These are phyloP conservation scores for Argyra leucocephala DNA, from an alignment of 2,888 invertebrate genomes.

Conservation along the genomic window DNA sequence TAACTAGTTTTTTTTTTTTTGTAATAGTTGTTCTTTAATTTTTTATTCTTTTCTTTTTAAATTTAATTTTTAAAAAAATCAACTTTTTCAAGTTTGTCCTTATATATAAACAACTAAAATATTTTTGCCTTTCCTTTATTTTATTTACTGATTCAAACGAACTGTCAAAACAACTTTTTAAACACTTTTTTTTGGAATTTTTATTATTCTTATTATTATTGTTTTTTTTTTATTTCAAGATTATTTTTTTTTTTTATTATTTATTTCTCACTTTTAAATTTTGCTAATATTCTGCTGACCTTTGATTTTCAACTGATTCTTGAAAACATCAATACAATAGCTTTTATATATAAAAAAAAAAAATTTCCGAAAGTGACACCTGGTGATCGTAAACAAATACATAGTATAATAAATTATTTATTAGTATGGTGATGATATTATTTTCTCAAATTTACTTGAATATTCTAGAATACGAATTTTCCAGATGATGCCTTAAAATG, in stretches of 20 bases:
- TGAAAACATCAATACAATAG: not conserved
- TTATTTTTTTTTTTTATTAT: not conserved
- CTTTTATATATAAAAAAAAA: not conserved
- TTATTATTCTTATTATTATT: not conserved
- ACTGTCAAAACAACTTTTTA: not conserved
- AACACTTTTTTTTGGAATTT: not conserved
- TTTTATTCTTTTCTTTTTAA: too few species aligned
- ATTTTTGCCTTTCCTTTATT: too few species aligned
- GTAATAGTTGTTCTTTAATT: not conserved
- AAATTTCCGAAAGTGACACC: not conserved
- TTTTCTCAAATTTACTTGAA: not conserved
- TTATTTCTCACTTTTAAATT: not conserved
- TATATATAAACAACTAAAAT: not conserved
- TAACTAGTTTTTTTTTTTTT: not conserved
- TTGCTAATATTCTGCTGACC: not conserved
- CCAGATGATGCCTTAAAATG: not conserved
- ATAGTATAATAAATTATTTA: too few species aligned
- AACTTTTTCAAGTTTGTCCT: constrained; percentile 1
- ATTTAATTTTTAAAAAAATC: not conserved
- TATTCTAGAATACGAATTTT: not conserved
- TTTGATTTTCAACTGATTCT: constrained; percentile 2
- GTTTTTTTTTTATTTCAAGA: not conserved
- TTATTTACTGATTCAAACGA: not conserved
- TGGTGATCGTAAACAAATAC: not conserved
- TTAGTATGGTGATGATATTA: too few species aligned